These are phyloP conservation scores for Aphelenchoides avenae DNA, from an alignment of 1,140 invertebrate genomes.

Conservation along the genomic window DNA sequence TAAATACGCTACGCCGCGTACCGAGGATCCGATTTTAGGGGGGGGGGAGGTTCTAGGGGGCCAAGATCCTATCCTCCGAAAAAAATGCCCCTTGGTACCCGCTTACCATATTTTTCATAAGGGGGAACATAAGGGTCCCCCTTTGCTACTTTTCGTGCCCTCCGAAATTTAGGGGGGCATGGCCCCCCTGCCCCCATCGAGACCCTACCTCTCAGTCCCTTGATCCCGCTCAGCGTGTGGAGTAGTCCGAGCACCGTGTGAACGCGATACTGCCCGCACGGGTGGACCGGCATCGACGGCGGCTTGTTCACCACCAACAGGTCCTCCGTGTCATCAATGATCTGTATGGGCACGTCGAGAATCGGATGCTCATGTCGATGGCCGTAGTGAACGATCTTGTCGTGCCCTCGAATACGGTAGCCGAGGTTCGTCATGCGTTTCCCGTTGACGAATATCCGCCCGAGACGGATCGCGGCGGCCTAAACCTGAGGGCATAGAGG, in stretches of 20 bases:
- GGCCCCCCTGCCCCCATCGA: no score
- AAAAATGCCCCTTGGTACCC: no score
- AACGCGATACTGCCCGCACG: constrained; percentile 60
- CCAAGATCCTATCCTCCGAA: no score
- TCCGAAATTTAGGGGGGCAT: no score
- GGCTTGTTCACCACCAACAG: constrained; percentile 99
- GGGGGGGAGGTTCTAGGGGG: no score
- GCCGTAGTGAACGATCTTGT: constrained; percentile 82
- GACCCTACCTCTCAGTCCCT: constrained; percentile 34
- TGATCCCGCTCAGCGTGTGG: constrained; percentile 22
- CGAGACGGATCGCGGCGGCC: constrained; percentile 80
- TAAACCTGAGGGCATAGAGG: no score
- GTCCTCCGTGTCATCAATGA: constrained; percentile 94
- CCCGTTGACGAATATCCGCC: constrained; percentile 88
- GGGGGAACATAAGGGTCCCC: no score
- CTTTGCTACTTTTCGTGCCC: no score
- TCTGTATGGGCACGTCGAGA: constrained; percentile 56
- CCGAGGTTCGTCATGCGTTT: constrained; percentile 76
- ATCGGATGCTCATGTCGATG: constrained; percentile 64
- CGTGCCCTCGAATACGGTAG: constrained; percentile 86
- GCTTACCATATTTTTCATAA: no score
- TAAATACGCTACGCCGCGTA: no score
- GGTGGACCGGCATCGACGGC: constrained; percentile 89
- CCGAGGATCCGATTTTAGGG: no score
- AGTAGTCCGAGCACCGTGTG: constrained; percentile 52